Base-by-base conservation (phyloP, 2,888 invertebrate species). In the Notodonta ziczac region DNA sequence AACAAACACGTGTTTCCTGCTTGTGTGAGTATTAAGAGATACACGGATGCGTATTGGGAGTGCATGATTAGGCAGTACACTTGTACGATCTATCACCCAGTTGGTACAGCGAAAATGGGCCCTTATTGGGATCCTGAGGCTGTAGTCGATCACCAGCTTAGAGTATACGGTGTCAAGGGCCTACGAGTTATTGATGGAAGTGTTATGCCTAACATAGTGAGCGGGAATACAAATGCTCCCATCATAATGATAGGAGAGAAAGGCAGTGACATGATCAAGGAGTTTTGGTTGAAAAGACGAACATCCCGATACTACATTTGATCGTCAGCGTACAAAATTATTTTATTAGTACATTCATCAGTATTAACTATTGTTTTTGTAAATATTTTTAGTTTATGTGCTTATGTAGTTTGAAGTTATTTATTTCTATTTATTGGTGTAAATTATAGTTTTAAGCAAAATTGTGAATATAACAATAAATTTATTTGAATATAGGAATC, bases 211-310 rank as follows among this genome's bases (percentile, higher is more conserved):
- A 97, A 95, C 70, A 88, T 97, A 68, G 97, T 97, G 0, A 97
- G 97, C 71, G 97, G 97, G 0, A 98, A 98, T 72, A 98, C 97
- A 0, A 98, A 97, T 78, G 97, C 97, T 0, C 97, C 97, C 0
- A 95, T 95, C 0, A 97, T 98, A 42, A 98, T 98, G 98, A 96
- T 98, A 56, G 98, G 96, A 0, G 98, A 98, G 83, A 98, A 98
- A 84, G 98, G 97, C 0, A 95, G 98, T 10, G 98, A 98, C 80
- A 94, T 98, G 95, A 97, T 98, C 57, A 98, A 97, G 82, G 96
- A 97, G 72, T 96, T 95, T 81, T 98, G 97, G 97, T 86, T 96
- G 61, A 96, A 95, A 70, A 91, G 94, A 67, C 85, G 94, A 79
- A 91, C 78, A 58, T 91, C 91, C 8, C 85, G 90, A 74, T 91